A percentile compares a stretch with the other conserved stretches of the same genome.
Evolutionary conservation across 2,888 invertebrate species (phyloP).

Genomic region (Myopa testacea): DNA sequence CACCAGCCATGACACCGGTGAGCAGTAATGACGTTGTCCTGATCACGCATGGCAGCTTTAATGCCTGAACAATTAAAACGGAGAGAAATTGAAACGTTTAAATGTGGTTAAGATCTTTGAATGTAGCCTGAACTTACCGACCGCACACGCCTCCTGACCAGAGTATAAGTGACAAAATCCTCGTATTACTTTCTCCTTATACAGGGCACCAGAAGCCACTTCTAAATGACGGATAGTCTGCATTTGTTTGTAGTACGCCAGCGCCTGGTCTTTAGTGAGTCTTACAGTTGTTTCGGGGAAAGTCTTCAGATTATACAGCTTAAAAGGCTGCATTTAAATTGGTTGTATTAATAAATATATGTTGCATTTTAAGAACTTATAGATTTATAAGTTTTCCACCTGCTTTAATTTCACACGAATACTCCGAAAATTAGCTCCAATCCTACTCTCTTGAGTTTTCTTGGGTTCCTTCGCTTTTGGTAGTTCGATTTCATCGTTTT

Average conservation of each 20-base stretch:
- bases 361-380: neutral
- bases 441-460: neutral
- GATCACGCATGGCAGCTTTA: conserved; percentile 80
- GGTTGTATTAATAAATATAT: neutral
- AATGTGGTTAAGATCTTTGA: neutral
- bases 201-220: conserved; percentile 90
- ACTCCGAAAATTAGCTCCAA: neutral
- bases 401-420: neutral
- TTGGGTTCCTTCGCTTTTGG: neutral
- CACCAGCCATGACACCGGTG: conserved; percentile 98
- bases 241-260: conserved; percentile 80
- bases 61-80: conserved; percentile 69
- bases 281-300: conserved; percentile 81
- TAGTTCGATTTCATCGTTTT: neutral
- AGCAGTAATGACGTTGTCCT: conserved; percentile 92
- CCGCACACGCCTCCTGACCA: conserved; percentile 78
- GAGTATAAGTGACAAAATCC: conserved; percentile 98
- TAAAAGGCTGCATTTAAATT: neutral
- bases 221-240: conserved; percentile 90
- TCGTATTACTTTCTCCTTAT: conserved; percentile 93
- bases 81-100: neutral
- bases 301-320: conserved; percentile 74
- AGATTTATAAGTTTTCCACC: neutral
- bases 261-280: conserved; percentile 83
- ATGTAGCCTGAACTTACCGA: conserved; percentile 70